Evolutionary conservation across 2,888 invertebrate genomes (phyloP), one percentile per base, ranked within the genome.

Genomic region (Dasypolia templi): DNA sequence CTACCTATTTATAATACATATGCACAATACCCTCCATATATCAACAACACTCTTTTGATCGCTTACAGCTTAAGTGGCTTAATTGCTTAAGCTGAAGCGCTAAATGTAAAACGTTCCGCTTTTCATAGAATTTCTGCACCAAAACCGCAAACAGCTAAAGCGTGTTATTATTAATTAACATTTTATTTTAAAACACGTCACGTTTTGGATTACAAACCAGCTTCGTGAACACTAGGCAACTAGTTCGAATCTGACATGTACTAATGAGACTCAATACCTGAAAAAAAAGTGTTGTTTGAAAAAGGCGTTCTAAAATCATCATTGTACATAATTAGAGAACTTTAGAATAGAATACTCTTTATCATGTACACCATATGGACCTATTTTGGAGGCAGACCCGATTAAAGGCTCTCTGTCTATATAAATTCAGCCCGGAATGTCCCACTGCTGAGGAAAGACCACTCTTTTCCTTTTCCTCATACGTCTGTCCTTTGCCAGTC

Each of bases 11-110:
- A 68, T 81, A 84, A 65, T 65, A 67, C 53, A 72, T 81, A n/a
- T n/a, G n/a, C n/a, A n/a, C 71, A 68, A 75, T 66, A 81, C 67
- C 35, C 49, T 56, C 61, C 17, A 71, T 67, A 64, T 66, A 75
- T 79, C 65, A 75, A 76, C 39, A 56, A 58, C 71, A 74, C 46
- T 67, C 74, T 67, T 74, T 74, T 66, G 77, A 75, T 81, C 70
- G 58, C 65, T 59, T 56, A 32, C 32, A 62, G 68, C 61, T 69
- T 82, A 61, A 81, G 56, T 77, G 44, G 77, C 77, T 81, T 75
- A 68, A 71, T 69, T 61, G 72, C 56, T 73, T 83, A 74, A 81
- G 81, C 81, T 59, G 51, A 26, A 84, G 59, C 70, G 75, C 81
- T 81, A 81, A 53, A 79, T 69, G 67, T 71, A 84, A 84, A 81